These are phyloP conservation scores for Lagodon rhomboides DNA, from an alignment of 2,797 vertebrate species.

Conservation along the genomic window DNA sequence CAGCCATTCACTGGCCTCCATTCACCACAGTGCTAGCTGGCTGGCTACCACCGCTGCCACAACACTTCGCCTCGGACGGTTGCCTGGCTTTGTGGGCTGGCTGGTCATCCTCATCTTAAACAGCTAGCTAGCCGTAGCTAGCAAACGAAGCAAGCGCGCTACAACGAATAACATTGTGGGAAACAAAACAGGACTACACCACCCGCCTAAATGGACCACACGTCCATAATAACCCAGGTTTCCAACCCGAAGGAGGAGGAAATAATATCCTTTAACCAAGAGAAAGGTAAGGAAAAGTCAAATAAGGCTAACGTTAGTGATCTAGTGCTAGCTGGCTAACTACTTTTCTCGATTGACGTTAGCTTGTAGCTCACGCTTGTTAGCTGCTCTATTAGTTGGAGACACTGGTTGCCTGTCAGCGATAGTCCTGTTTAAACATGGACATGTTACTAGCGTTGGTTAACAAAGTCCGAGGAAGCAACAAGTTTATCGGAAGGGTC, in stretches of 20 bases:
- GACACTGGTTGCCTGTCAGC: conserved; percentile 43
- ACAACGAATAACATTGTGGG: conserved; percentile 67
- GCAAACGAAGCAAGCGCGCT: conserved; percentile 66
- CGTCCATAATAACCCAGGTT: conserved; percentile 99
- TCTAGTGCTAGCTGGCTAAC: conserved; percentile 63
- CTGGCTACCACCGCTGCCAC: conserved; percentile 73
- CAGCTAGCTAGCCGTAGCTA: conserved; percentile 68
- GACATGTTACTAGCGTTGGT: not conserved
- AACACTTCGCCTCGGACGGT: conserved; percentile 65
- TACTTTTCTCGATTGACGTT: conserved; percentile 58
- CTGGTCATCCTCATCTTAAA: conserved; percentile 53
- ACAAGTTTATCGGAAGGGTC: conserved; percentile 40
- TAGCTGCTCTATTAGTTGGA: conserved; percentile 33
- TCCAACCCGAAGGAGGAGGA: conserved; percentile 99
- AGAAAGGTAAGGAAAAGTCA: conserved; percentile 83
- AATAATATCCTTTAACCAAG: conserved; percentile 88
- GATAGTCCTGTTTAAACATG: not conserved
- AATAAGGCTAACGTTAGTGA: not conserved
- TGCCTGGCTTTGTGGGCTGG: conserved; percentile 73
- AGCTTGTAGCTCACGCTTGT: conserved; percentile 52
- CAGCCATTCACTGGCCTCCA: conserved; percentile 61
- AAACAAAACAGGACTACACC: conserved; percentile 65
- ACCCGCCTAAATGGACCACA: conserved; percentile 95
- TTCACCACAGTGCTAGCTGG: conserved; percentile 74
- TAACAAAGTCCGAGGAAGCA: conserved; percentile 24